Percentiles rank a stretch among this genome's conserved stretches.
Conservation (phyloP, 2,113 vertebrate species). For the Eudyptes chrysolophus region DNA sequence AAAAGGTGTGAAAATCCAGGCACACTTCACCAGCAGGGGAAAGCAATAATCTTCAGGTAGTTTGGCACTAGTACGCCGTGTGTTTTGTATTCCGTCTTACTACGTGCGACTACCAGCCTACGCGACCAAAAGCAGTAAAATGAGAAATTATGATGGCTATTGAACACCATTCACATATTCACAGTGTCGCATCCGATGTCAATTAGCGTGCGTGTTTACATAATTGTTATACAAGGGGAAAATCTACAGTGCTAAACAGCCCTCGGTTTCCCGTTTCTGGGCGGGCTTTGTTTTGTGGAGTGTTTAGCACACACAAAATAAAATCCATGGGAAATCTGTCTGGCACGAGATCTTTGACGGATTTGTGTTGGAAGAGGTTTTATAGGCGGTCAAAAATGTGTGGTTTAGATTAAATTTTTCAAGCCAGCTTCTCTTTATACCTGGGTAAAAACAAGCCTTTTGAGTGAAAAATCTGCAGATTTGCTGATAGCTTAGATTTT, state of each 20-base stretch:
- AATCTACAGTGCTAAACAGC: constrained; percentile 63
- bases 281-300: constrained; percentile 57
- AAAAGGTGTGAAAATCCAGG: constrained; percentile 20
- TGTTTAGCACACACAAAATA: constrained; percentile 22
- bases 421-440: neutral
- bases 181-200: neutral
- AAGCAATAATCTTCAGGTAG: neutral
- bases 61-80: accelerated
- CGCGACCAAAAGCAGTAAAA: constrained; percentile 14
- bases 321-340: neutral
- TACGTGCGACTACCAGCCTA: neutral
- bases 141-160: constrained; percentile 52
- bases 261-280: constrained; percentile 32
- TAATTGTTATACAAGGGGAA: constrained; percentile 69
- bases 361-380: neutral
- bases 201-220: constrained; percentile 53
- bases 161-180: constrained; percentile 42
- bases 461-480: neutral
- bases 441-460: neutral
- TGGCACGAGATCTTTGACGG: neutral
- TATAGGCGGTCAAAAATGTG: neutral
- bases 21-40: neutral
- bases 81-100: neutral
- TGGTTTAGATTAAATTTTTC: neutral
- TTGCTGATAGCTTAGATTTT: neutral